Evolutionary conservation across 2,888 invertebrate genomes (phyloP), one percentile per base, ranked within the genome.

Genomic region (Hyposoter dolosus): DNA sequence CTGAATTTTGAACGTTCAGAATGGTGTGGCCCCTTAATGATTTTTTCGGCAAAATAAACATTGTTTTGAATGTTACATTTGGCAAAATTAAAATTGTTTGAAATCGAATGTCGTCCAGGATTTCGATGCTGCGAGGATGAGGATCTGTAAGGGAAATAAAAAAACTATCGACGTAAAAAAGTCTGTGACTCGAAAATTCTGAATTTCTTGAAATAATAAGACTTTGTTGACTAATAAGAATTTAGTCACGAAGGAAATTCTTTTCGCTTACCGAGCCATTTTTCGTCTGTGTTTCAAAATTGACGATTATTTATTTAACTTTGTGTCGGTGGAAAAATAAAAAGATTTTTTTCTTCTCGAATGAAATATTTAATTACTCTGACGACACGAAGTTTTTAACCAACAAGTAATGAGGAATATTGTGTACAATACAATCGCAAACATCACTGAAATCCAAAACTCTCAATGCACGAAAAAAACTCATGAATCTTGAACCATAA

Each of bases 351-450:
- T 23, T 28, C 28, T 4, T 35, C 35, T 43, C 6, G 28, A 40
- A 45, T 3, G 32, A 65, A 80, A 60, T 45, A 19, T 63, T 19
- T 7, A 7, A 81, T 40, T 12, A 47, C 56, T 66, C 35, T 9
- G 5, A 65, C 43, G 23, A 60, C 56, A 77, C 66, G 50, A 86
- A 60, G 45, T 80, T 68, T 68, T 56, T 43, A 50, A 72, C 50
- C 19, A 17, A 56, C 60, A 60, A 66, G 40, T 50, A 66, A 32
- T 66, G 72, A 74, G 43, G 19, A 75, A 68, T 81, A 69, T 47
- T 83, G 76, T 83, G 81, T 81, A 75, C 81, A 81, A 83, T 81
- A 86, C 86, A 83, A 74, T 81, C 81, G 77, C 83, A 77, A 83
- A 86, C 86, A 86, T 86, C 65, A 85, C 82, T 71, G 40, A 82